phyloP scores from a whole-genome alignment of 2,113 vertebrate genomes.

The Xiphorhynchus elegans region DNA sequence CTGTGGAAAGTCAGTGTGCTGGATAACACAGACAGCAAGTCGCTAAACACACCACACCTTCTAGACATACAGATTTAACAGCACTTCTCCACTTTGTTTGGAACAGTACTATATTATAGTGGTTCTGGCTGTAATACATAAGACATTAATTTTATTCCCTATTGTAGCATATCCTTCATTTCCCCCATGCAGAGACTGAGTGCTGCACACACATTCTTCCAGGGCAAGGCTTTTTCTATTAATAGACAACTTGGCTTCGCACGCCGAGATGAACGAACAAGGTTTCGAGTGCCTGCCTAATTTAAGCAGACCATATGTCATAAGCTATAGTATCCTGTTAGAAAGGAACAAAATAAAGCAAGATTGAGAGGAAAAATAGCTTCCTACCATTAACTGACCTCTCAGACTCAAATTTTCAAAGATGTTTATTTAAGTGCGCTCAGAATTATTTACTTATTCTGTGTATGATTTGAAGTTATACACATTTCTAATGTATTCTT shows the following conservation, averaged over 20 bases:
- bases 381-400: neutral
- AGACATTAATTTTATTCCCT: conserved; percentile 19
- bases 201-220: conserved; percentile 17
- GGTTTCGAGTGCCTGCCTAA: conserved; percentile 32
- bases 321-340: conserved; percentile 35
- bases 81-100: neutral
- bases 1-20: neutral
- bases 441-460: neutral
- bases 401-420: neutral
- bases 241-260: conserved; percentile 56
- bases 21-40: neutral
- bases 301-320: conserved; percentile 50
- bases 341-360: neutral
- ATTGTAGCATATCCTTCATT: neutral
- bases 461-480: neutral
- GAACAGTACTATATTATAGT: neutral
- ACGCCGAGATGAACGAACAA: neutral
- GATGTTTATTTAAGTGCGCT: neutral
- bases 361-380: conserved; percentile 16
- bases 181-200: conserved; percentile 1
- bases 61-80: neutral
- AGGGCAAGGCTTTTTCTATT: conserved; percentile 45
- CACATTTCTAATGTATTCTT: neutral
- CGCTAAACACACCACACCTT: neutral
- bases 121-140: neutral